Evolutionary conservation across 2,888 invertebrate genomes (phyloP).

Genomic region (Rhyacophila evoluta): DNA sequence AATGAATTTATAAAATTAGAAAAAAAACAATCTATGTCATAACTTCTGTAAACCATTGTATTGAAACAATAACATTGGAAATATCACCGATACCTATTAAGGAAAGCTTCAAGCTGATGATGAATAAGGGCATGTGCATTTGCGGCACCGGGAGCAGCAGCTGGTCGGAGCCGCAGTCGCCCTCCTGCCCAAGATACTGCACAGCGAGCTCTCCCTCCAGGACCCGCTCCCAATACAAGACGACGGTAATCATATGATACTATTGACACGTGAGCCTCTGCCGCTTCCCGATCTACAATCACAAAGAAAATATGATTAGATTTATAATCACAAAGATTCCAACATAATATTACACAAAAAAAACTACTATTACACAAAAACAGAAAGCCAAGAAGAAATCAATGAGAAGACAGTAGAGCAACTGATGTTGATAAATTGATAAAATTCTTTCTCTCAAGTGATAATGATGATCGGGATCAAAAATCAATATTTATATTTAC

Average conservation of each 20-base stretch:
- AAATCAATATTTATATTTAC: too few species aligned
- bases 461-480: too few species aligned
- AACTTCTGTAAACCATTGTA: too few species aligned
- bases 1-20: too few species aligned
- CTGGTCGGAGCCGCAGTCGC: slow-evolving; percentile 82
- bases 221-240: slow-evolving; percentile 90
- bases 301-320: slow-evolving; percentile 68
- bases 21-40: too few species aligned
- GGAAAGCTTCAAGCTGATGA: slow-evolving; percentile 88
- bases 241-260: slow-evolving; percentile 95
- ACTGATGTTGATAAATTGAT: too few species aligned
- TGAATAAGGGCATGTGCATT: slow-evolving; percentile 92
- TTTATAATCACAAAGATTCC: too few species aligned
- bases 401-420: too few species aligned
- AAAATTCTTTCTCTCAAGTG: too few species aligned
- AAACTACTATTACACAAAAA: too few species aligned
- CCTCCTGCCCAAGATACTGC: slow-evolving; percentile 86
- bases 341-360: not conserved
- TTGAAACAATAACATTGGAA: too few species aligned
- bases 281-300: slow-evolving; percentile 72
- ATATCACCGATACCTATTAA: slow-evolving; percentile 77
- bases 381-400: too few species aligned
- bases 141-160: slow-evolving; percentile 81
- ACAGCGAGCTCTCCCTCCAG: slow-evolving; percentile 85
- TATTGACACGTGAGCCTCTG: slow-evolving; percentile 75